A percentile compares a stretch with the other conserved stretches of the same genome.
These are phyloP conservation scores for Misgurnus anguillicaudatus DNA, from an alignment of 2,113 vertebrate genomes.

Conservation along the genomic window DNA sequence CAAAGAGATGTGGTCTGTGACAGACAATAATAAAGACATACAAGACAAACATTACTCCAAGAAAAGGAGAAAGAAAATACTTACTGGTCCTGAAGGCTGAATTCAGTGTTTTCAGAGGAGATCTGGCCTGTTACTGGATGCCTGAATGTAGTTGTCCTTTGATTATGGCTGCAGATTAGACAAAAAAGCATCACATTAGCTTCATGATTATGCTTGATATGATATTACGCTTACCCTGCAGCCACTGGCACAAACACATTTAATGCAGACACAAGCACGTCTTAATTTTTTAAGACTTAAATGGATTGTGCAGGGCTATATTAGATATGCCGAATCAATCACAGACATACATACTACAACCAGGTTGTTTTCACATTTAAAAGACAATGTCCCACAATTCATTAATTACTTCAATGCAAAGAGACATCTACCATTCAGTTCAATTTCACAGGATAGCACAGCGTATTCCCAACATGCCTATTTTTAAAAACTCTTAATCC, in stretches of 20 bases:
- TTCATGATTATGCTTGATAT: not conserved
- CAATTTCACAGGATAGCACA: not conserved
- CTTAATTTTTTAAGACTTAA: not conserved
- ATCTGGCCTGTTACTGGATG: constrained; percentile 95
- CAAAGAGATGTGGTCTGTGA: not conserved
- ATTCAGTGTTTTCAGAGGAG: constrained; percentile 94
- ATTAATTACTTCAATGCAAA: not conserved
- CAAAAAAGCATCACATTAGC: constrained; percentile 11
- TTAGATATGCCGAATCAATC: not conserved
- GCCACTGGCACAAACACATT: not conserved
- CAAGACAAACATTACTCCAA: not conserved
- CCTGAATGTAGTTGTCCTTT: constrained; percentile 87
- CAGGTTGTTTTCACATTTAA: not conserved
- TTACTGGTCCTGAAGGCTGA: constrained; percentile 93
- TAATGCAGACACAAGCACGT: not conserved
- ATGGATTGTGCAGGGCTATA: not conserved
- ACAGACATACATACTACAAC: not conserved
- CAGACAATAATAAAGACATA: not conserved
- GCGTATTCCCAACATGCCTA: not conserved
- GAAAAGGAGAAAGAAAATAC: constrained; percentile 60
- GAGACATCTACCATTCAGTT: not conserved
- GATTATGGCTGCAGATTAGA: constrained; percentile 85
- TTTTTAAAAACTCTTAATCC: not conserved
- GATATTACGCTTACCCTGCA: not conserved
- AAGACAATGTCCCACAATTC: not conserved